Conservation (phyloP, 2,113 vertebrate species). For the Neogale vison region DNA sequence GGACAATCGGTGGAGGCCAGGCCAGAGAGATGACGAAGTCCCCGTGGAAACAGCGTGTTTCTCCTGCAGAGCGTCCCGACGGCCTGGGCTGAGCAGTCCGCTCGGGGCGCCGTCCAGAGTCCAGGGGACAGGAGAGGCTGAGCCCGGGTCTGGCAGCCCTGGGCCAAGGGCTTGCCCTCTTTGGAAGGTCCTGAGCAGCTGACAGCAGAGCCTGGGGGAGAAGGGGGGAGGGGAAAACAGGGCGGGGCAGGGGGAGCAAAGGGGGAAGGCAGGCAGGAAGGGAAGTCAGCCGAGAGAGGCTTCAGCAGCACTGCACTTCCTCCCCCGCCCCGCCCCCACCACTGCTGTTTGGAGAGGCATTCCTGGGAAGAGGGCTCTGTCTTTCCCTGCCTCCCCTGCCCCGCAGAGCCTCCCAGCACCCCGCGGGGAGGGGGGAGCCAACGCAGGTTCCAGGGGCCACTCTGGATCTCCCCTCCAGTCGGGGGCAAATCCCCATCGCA, state of each 20-base stretch:
- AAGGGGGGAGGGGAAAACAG: background rate
- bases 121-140: background rate
- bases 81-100: background rate
- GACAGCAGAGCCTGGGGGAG: background rate
- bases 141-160: background rate
- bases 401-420: background rate
- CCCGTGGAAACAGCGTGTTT: fast-evolving
- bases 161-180: background rate
- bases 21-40: background rate
- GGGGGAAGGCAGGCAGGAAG: background rate
- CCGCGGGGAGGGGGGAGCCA: background rate
- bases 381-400: background rate
- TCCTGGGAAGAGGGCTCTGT: fast-evolving
- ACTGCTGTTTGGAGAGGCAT: fast-evolving
- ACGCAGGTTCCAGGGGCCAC: background rate
- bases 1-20: background rate
- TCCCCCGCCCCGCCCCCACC: background rate
- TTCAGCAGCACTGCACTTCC: background rate
- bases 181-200: background rate
- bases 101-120: background rate
- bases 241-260: background rate
- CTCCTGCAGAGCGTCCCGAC: fast-evolving
- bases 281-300: background rate
- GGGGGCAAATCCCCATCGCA: fast-evolving
- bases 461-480: fast-evolving